phyloP scores from a whole-genome alignment of 2,797 vertebrate genomes.

The Lepilemur ruficaudatus region DNA sequence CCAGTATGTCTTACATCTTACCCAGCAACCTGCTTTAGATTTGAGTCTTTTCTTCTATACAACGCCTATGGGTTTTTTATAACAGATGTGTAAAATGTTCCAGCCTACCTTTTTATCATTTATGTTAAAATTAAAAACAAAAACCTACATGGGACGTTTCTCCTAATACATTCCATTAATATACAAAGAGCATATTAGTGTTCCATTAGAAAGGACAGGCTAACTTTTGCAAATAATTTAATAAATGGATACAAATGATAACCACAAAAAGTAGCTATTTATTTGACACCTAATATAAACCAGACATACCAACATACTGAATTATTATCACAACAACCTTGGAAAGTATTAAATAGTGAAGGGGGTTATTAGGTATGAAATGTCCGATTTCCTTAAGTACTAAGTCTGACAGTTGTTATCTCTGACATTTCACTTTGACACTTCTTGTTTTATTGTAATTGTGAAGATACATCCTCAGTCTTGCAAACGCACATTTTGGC shows the following conservation, averaged over 20 bases:
- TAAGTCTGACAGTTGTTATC: too few relatives aligned
- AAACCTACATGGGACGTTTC: slow-evolving; percentile 69
- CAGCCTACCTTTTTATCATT: slow-evolving; percentile 65
- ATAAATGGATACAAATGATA: neutral
- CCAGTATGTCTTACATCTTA: slow-evolving; percentile 14
- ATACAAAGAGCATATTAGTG: slow-evolving; percentile 54
- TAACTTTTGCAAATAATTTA: neutral
- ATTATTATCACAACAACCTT: neutral
- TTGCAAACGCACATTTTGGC: too few relatives aligned
- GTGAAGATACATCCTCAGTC: too few relatives aligned
- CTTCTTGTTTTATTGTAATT: too few relatives aligned
- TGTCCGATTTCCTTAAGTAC: too few relatives aligned
- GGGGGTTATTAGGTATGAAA: too few relatives aligned
- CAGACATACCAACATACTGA: neutral
- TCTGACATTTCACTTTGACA: too few relatives aligned
- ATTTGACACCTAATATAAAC: neutral
- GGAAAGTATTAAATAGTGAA: neutral
- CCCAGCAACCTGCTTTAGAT: slow-evolving; percentile 69
- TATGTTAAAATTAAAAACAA: slow-evolving; percentile 55
- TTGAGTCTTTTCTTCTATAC: slow-evolving; percentile 72
- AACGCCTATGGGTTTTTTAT: slow-evolving; percentile 59
- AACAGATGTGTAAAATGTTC: slow-evolving; percentile 64
- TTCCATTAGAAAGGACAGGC: neutral
- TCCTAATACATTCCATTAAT: slow-evolving; percentile 40
- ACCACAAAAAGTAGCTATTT: neutral